Base-by-base conservation (phyloP, 2,113 vertebrate genomes). In the Megaptera novaeangliae region DNA sequence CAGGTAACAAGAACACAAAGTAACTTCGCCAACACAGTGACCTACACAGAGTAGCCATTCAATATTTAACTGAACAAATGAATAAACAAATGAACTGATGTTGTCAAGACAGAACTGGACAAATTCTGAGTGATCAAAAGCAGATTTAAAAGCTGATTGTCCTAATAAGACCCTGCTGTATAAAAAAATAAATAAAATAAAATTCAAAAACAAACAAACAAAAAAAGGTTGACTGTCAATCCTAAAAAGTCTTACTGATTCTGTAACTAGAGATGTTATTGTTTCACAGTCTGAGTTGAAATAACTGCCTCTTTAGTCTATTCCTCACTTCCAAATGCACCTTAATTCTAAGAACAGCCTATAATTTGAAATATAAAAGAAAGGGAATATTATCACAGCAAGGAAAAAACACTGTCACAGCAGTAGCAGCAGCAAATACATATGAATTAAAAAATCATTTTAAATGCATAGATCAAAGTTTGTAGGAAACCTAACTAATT, bases 61-160 rank as follows among this genome's bases (percentile, higher is more conserved):
- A 59, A 80, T 90, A 95, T 75, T 97, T 93, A 96, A 96, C 44
- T 81, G 36, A 93, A 81, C 78, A 66, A 92, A 75, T 46, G 44
- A 95, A 95, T 59, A 78, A 96, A 87, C 31, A 93, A 95, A 81
- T 93, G 15, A 87, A 49, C 21, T 85, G 55, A 97, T 72, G 13
- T 13, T 94, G 39, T 72, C 88, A 85, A 87, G 34, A 94, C 0
- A 91, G 14, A 94, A 91, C 36, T 75, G 1, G 34, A 82, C 71
- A 95, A 88, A 93, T 88, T 69, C 59, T 94, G 46, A 97, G 34
- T 44, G 12, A 92, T 27, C 39, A 64, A 89, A 89, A 57, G 61
- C 34, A 97, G 44, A 86, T 89, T 95, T 89, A 77, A 95, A 95
- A 92, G 29, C 44, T 85, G 44, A 59, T 3, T 34, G 49, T 23